Evolutionary conservation across 2,113 vertebrate species (phyloP), one percentile per base, ranked within the genome.

Genomic region (Embiotoca jacksoni): DNA sequence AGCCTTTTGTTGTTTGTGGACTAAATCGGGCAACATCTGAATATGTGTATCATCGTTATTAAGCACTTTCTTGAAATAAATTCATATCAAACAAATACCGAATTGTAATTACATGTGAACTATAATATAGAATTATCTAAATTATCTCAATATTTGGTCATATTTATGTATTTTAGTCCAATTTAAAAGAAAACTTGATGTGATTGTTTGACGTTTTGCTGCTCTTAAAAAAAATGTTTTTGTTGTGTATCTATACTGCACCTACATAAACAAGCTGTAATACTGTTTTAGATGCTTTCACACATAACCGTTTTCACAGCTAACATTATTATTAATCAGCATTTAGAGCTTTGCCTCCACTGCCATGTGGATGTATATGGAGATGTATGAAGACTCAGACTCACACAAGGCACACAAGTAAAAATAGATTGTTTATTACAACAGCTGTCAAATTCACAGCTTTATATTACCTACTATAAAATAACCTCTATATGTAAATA

Each of bases 391-490:
- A 41, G 3, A 46, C 33, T 50, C 23, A 73, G 15, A 59, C 3
- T 63, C 54, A 81, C 60, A 73, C 2, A 37, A 44, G 15, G 1
- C 37, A 69, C 56, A 66, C 47, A 37, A 9, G 35, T 87, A 67
- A 71, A 90, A 82, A 89, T 84, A 85, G 52, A 62, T 7, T 41
- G 37, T 91, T 90, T 82, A 89, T 80, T 85, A 47, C 23, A 70
- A 86, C 67, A 58, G 61, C 52, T 54, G 6, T 68, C 54, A 75
- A 84, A 84, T 83, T 78, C 79, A 91, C 76, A 90, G 23, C 14
- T 41, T 63, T 57, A 57, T 49, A 65, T 71, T 39, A 46, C 41
- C 49, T 15, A 9, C 15, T 31, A 61, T 41, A 71, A 58, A 73
- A 74, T 35, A 57, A 6, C 9, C 7, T 58, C n/a, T 35, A 1